A percentile compares a stretch with the other conserved stretches of the same genome.
Conservation (phyloP, 2,888 invertebrate genomes). For the Pherbina coryleti region DNA sequence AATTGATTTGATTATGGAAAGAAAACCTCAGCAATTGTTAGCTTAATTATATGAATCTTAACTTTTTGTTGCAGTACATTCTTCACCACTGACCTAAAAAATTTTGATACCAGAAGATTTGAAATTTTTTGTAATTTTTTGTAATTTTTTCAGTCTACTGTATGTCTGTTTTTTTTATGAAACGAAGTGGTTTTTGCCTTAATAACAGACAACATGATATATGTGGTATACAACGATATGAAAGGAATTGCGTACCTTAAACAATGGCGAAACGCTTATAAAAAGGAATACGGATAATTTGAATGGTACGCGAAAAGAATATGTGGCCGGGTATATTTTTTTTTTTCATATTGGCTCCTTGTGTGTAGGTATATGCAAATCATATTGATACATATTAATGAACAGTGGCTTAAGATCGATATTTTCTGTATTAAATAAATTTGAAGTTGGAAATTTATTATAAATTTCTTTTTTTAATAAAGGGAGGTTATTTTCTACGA, state of each 20-base stretch:
- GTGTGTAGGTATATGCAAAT: conserved; percentile 44
- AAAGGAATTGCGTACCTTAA: conserved; percentile 8
- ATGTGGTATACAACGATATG: neutral
- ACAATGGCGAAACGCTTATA: conserved; percentile 24
- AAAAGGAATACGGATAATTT: conserved; percentile 27
- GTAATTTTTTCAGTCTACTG: too few relatives aligned
- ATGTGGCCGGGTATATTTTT: conserved; percentile 13
- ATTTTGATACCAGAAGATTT: too few relatives aligned
- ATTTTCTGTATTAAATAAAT: neutral
- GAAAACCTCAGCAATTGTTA: neutral
- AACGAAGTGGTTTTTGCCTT: too few relatives aligned
- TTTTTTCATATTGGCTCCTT: neutral
- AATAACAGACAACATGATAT: neutral
- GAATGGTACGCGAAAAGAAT: conserved; percentile 28
- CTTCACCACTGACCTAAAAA: too few relatives aligned
- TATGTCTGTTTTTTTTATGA: too few relatives aligned
- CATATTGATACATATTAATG: conserved; percentile 41
- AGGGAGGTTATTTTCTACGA: too few relatives aligned
- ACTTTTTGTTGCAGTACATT: too few relatives aligned
- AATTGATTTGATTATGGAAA: neutral
- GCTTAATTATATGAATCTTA: neutral
- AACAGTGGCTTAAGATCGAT: conserved; percentile 26
- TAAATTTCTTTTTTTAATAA: too few relatives aligned
- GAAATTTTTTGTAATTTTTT: too few relatives aligned
- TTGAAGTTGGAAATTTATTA: neutral